These are phyloP conservation scores for Allolobophora icterica DNA, from an alignment of 2,888 invertebrate genomes.

Conservation along the genomic window DNA sequence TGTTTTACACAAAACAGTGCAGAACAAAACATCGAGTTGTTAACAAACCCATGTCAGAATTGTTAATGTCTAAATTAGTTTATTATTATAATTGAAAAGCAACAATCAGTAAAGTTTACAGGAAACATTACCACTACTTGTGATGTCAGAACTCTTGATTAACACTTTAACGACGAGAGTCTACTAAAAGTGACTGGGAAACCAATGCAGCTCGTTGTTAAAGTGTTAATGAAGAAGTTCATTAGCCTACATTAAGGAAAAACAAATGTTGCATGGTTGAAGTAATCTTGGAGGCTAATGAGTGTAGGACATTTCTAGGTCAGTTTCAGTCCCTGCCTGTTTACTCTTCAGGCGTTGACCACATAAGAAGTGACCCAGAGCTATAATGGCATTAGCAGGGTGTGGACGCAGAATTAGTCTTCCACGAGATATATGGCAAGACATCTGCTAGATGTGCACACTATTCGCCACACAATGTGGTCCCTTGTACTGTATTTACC, in stretches of 20 bases:
- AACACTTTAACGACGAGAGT: too few species aligned
- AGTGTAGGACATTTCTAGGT: not conserved
- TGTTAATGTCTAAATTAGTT: not conserved
- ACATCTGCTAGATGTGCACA: not conserved
- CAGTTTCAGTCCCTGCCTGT: not conserved
- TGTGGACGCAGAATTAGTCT: not conserved
- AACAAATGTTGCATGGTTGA: not conserved
- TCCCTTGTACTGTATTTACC: not conserved
- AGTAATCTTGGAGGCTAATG: constrained; percentile 17
- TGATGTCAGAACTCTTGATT: not conserved
- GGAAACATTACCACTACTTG: not conserved
- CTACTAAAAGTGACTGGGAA: too few species aligned
- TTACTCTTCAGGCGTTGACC: not conserved
- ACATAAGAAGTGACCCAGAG: not conserved
- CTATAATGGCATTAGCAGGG: not conserved
- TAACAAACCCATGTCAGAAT: too few species aligned
- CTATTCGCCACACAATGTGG: not conserved
- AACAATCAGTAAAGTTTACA: not conserved
- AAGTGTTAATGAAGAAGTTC: too few species aligned
- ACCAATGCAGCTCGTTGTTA: too few species aligned
- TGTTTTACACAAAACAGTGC: too few species aligned
- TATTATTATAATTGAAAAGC: not conserved
- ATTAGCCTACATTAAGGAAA: not conserved
- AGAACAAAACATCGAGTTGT: too few species aligned
- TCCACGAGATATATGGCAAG: not conserved